Percentiles rank a stretch among this genome's conserved stretches.
phyloP scores from a whole-genome alignment of 2,888 invertebrate genomes.

The Timema cristinae region DNA sequence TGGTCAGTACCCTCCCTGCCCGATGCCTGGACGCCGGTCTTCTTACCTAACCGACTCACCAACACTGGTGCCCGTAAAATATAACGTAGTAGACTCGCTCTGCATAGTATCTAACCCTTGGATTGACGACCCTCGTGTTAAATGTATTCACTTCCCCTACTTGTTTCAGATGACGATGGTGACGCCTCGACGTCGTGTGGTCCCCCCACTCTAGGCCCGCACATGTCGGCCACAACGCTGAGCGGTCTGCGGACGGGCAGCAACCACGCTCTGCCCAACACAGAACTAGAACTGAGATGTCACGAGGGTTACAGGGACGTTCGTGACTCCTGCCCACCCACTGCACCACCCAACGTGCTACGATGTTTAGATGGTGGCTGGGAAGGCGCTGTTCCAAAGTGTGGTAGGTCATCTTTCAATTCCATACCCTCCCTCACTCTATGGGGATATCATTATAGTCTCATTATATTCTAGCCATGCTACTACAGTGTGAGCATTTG shows the following conservation, averaged over 20 bases:
- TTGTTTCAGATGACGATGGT: constrained; percentile 17
- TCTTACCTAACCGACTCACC: too few relatives aligned
- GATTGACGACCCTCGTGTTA: too few relatives aligned
- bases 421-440: too few relatives aligned
- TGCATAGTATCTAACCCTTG: too few relatives aligned
- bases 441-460: too few relatives aligned
- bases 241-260: constrained; percentile 30
- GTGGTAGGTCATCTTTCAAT: constrained; percentile 39
- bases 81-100: too few relatives aligned
- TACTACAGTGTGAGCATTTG: too few relatives aligned
- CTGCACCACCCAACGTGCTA: constrained; percentile 39
- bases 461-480: too few relatives aligned
- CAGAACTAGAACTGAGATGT: constrained; percentile 41
- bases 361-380: constrained; percentile 44
- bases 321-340: constrained; percentile 40
- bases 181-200: constrained; percentile 14
- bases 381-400: constrained; percentile 43
- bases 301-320: constrained; percentile 41
- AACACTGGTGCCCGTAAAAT: too few relatives aligned
- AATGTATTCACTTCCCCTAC: too few relatives aligned
- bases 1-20: too few relatives aligned
- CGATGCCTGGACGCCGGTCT: too few relatives aligned
- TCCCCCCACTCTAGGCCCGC: constrained; percentile 17
- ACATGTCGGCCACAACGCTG: constrained; percentile 25
- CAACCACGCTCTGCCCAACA: constrained; percentile 34